Evolutionary conservation across 2,113 vertebrate genomes (phyloP), one percentile per base, ranked within the genome.

Genomic region (Etheostoma cragini): DNA sequence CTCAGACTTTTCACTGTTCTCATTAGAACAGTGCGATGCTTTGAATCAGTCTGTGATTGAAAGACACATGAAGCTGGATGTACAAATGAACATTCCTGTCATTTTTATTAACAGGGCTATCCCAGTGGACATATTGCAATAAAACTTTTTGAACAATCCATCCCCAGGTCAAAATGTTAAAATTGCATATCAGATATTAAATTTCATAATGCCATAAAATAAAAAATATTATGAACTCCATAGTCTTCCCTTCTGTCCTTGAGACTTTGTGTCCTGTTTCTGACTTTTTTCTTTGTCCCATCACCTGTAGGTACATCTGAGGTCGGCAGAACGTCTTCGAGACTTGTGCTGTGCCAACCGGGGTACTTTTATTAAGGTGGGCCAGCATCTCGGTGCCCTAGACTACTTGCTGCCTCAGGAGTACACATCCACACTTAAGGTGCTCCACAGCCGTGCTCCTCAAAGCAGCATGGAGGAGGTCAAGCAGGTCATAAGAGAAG

Each of bases 341-440:
- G 96, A 98, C 67, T 89, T 99, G 85, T 99, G 98, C 92, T 98
- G 97, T n/a, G 96, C 96, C 84, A 99, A 99, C 94, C 89, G 98
- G 77, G 98, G 98, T 66, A 99, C 98, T 3, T 99, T 98, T 94
- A 98, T 99, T 93, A 99, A 99, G 91, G 97, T 99, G 84, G 98
- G 98, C 5, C 98, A 99, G 91, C 98, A 99, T 90, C 94, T 99
- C 17, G 98, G 97, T 1, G 97, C 97, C 0, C 94, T 99, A 70
- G 97, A 99, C 79, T 99, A 99, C 89, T 95, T 99, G 70, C 91
- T 99, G 66, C 98, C 98, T 0, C 95, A 96, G 72, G 98, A 99
- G 90, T 99, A 99, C 93, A 99, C 98, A 10, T 95, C 95, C 90
- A 98, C 97, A 0, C 95, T 99, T 83, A 97, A 96, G 89, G 94